phyloP scores from a whole-genome alignment of 1,140 invertebrate species.

The Drosophila athabasca region DNA sequence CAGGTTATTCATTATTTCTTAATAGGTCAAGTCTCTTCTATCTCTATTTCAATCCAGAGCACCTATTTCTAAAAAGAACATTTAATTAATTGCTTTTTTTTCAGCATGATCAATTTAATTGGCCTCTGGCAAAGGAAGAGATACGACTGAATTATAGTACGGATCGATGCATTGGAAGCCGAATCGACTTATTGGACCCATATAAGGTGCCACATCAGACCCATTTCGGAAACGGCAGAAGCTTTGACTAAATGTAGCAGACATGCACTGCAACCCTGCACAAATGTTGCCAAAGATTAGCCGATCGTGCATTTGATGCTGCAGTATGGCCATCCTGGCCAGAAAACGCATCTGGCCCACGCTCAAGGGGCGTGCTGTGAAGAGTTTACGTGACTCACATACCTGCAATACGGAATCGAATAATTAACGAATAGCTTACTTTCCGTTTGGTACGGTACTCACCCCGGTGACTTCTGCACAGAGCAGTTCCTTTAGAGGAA shows the following conservation, averaged over 20 bases:
- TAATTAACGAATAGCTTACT: background rate
- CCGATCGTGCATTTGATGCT: conserved; percentile 39
- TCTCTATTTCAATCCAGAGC: too few species aligned
- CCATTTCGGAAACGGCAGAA: conserved; percentile 6
- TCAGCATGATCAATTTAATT: too few species aligned
- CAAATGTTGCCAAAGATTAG: conserved; percentile 41
- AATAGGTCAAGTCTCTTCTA: too few species aligned
- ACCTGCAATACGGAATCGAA: conserved; percentile 2
- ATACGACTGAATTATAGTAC: conserved; percentile 4
- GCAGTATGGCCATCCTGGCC: conserved; percentile 51
- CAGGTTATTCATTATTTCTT: too few species aligned
- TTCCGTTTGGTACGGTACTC: background rate
- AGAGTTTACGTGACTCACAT: conserved; percentile 33
- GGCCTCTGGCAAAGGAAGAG: background rate
- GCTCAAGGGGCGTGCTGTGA: conserved; percentile 38
- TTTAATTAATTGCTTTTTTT: too few species aligned
- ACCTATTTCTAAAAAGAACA: too few species aligned
- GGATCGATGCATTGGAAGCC: conserved; percentile 49
- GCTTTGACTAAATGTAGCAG: conserved; percentile 32
- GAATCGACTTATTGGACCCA: conserved; percentile 38
- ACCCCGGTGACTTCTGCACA: conserved; percentile 41
- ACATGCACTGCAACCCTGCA: conserved; percentile 37
- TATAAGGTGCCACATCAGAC: conserved; percentile 35
- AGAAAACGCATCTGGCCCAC: conserved; percentile 37
- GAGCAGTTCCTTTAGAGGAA: conserved; percentile 29